Evolutionary conservation across 2,113 vertebrate genomes (phyloP), one percentile per base, ranked within the genome.

Genomic region (Rhinolophus ferrumequinum): DNA sequence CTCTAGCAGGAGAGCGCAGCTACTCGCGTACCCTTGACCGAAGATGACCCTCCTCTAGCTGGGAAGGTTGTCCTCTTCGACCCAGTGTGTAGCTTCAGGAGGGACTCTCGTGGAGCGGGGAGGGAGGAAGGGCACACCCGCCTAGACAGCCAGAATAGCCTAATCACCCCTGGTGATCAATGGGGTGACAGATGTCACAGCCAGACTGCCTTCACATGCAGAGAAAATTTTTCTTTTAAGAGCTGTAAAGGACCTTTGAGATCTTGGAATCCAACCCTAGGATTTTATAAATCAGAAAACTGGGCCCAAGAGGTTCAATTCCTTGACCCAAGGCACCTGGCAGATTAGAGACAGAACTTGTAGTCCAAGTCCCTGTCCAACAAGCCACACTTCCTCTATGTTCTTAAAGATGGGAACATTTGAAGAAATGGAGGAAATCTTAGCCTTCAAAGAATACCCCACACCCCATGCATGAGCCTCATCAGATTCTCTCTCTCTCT

Each of bases 241-340:
- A 81, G 64, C 8, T 58, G 11, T 79, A 83, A 88, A 90, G 76
- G 33, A 81, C 60, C 54, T 90, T 28, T 9, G 28, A 83, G 64
- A 91, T 56, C 11, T 50, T 50, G 26, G 64, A 88, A 84, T 60
- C 72, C 94, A 95, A 26, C 19, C 21, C 9, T 80, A 5, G 6
- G 9, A 38, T 94, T 97, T 77, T 38, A 80, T 64, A 95, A 60
- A 82, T 64, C 19, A 82, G 54, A 90, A 96, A 95, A 95, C 28
- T 11, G 12, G 72, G 52, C 87, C 85, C 33, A 11, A 94, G 92
- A 96, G 44, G 92, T 33, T 35, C 79, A 77, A 96, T 91, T 66
- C 79, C 50, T 41, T 94, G 79, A 35, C 54, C 69, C 30, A 95
- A 96, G 60, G 54, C 62, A 92, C 28, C 87, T 1, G 73, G 62